These are phyloP conservation scores for Chloroclystis v-ata DNA, from an alignment of 2,888 invertebrate species.

Conservation along the genomic window DNA sequence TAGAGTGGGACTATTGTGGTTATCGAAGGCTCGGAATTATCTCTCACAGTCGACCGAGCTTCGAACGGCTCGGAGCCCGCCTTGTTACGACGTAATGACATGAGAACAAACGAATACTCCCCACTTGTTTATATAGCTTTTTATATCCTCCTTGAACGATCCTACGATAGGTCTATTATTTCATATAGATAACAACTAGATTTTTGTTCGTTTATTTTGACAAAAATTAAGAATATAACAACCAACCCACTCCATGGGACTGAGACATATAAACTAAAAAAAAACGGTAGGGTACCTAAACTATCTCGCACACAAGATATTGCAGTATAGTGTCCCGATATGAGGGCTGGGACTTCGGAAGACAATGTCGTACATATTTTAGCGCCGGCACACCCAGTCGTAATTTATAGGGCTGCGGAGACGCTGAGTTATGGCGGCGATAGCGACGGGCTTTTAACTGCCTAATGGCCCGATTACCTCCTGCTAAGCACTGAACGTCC, in stretches of 20 bases:
- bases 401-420: conserved; percentile 76
- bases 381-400: conserved; percentile 72
- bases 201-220: no score
- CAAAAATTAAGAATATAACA: no score
- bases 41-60: conserved; percentile 73
- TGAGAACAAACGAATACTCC: conserved; percentile 53
- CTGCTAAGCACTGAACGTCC: background rate
- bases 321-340: conserved; percentile 35
- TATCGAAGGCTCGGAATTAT: conserved; percentile 51
- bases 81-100: conserved; percentile 69
- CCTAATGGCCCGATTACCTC: conserved; percentile 77
- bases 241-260: no score
- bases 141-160: conserved; percentile 35
- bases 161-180: conserved; percentile 21
- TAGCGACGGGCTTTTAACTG: conserved; percentile 78
- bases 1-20: conserved; percentile 1
- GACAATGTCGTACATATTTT: conserved; percentile 77
- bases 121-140: conserved; percentile 57
- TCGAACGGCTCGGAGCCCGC: conserved; percentile 62
- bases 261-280: no score
- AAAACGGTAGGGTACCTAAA: no score
- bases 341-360: conserved; percentile 63
- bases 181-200: background rate
- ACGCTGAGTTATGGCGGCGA: conserved; percentile 75
- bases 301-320: no score